Evolutionary conservation across 2,113 vertebrate species (phyloP).

Genomic region (Caranx ignobilis): DNA sequence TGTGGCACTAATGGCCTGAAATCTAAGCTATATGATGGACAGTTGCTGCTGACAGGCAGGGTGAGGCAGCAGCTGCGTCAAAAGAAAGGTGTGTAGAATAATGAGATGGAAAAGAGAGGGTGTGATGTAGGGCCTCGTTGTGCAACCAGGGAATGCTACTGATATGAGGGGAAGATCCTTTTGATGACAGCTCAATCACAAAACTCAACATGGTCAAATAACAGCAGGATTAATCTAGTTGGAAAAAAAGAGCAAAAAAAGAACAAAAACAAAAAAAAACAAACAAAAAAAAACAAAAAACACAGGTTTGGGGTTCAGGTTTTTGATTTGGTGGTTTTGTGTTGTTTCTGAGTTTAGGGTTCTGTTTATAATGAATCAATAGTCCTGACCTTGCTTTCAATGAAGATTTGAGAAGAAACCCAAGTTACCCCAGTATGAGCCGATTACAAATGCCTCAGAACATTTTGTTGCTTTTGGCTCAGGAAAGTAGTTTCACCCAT

Average conservation of each 20-base stretch:
- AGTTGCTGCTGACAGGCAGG: constrained; percentile 79
- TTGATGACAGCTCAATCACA: constrained; percentile 75
- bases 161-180: constrained; percentile 56
- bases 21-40: constrained; percentile 80
- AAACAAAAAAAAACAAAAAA: neutral
- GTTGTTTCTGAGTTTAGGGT: constrained; percentile 1
- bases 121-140: constrained; percentile 74
- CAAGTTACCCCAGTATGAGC: neutral
- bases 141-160: constrained; percentile 63
- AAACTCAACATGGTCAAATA: constrained; percentile 61
- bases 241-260: neutral
- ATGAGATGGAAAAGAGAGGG: constrained; percentile 82
- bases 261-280: neutral
- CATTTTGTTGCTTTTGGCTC: constrained; percentile 27
- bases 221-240: constrained; percentile 41
- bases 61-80: constrained; percentile 82
- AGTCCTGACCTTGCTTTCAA: constrained; percentile 3
- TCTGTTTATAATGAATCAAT: neutral
- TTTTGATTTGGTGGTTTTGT: constrained; percentile 26
- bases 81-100: constrained; percentile 85
- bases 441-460: neutral
- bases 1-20: constrained; percentile 78
- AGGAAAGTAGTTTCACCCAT: constrained; percentile 53
- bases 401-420: constrained; percentile 4
- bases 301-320: constrained; percentile 27